Conservation (phyloP, 2,797 vertebrate species). For the Pteropus rufus region DNA sequence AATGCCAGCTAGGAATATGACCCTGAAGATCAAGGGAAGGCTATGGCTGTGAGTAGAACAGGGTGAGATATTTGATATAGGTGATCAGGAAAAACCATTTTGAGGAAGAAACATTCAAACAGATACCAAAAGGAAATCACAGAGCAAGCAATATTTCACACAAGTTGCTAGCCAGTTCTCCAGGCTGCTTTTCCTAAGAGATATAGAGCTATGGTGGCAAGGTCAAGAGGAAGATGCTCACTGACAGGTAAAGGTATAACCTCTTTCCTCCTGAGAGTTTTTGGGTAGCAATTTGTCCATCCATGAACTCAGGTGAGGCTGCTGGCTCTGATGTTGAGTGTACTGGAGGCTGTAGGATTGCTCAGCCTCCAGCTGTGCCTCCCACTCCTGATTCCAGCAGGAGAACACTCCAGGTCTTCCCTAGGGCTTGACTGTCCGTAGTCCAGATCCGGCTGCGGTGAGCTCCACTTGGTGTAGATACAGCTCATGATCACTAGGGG, state of each 20-base stretch:
- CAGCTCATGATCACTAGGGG: neutral
- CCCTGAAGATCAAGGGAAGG: neutral
- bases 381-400: neutral
- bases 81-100: neutral
- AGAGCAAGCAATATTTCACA: neutral
- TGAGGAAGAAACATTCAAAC: neutral
- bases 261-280: neutral
- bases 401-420: neutral
- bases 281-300: neutral
- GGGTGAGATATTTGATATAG: neutral
- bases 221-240: neutral
- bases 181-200: neutral
- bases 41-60: neutral
- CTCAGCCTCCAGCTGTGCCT: neutral
- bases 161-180: neutral
- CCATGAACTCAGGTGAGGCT: neutral
- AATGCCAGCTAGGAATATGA: neutral
- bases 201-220: neutral
- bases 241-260: too few species aligned
- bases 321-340: neutral
- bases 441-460: fast-evolving
- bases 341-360: neutral
- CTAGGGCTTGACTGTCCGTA: too few species aligned
- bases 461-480: neutral
- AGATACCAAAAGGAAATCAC: neutral